Evolutionary conservation across 2,888 invertebrate genomes (phyloP), one percentile per base, ranked within the genome.

Genomic region (Campopleginae sp.): DNA sequence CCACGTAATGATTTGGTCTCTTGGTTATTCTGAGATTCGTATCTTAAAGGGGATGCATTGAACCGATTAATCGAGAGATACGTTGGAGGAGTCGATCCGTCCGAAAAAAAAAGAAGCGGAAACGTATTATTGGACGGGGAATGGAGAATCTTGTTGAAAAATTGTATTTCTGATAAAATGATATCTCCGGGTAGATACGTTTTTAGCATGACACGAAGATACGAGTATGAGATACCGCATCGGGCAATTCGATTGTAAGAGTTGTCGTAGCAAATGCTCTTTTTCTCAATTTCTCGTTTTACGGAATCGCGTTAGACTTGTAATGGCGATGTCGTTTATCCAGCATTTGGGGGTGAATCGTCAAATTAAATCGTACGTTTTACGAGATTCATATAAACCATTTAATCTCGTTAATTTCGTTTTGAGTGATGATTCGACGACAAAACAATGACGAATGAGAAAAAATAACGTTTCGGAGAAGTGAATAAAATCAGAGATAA

Each of bases 341-440:
- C 74, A 17, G 85, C 71, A 72, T 82, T 79, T 74, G 70, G 71
- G 79, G 75, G n/a, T n/a, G 51, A 77, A 66, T 44, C 54, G n/a
- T 38, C 27, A 54, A 54, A 70, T 12, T 38, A 65, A 10, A 68
- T 58, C 42, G 61, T 51, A 27, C n/a, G 12, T 27, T 44, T 44
- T 6, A 19, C 44, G 27, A 27, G 33, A 81, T 81, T 31, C 19
- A 63, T 27, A 27, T 66, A 46, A 72, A 48, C 42, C 33, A 46
- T 66, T 58, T 58, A 19, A 66, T 46, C 2, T 58, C 63, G 7
- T 23, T 58, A 58, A 58, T 58, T 58, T 27, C 4, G 27, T 58
- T 0, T 58, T 27, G 14, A 58, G 27, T 58, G 27, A 58, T 27
- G 12, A 27, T 58, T 27, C 58, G 10, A 27, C 58, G 58, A 27